Base-by-base conservation (phyloP, 2,113 vertebrate genomes). In the Nyctereutes procyonoides region DNA sequence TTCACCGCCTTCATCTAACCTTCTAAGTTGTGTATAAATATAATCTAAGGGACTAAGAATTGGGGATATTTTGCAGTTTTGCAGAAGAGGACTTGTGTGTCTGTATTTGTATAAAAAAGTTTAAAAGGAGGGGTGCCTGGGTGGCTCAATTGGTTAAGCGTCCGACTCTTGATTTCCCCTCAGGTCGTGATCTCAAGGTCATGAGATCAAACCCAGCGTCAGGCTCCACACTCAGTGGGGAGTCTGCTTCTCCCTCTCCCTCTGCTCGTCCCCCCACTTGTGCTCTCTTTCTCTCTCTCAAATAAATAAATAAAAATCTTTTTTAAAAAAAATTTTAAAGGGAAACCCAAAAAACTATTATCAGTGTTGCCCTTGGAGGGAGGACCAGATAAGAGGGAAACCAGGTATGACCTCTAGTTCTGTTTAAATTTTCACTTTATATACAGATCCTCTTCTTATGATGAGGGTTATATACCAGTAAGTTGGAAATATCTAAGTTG, bases 201-300 rank as follows among this genome's bases (percentile, higher is more conserved):
- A 3, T 9, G 43, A 48, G 73, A 16, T 76, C 7, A 15, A 48
- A 1, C 24, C 43, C 43, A 0, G 24, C 14, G 3, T 76, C 3
- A 1, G 24, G 73, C 43, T 16, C 38, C 24, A 24, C 14, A 15
- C 38, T 48, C 14, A 28, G 38, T 14, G 6, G 13, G 13, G 13
- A 48, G 24, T 8, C 24, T 14, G 73, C 14, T 76, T 51, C 73
- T 48, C 73, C 73, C 38, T 26, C 43, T 26, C 24, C 13, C 63
- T 65, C 10, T 76, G 11, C 35, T 22, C 13, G 3, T 76, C 73
- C 24, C 73, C 43, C 5, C 17, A 19, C 24, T 38, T 5, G 1
- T 73, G 71, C 0, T 0, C n/a, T 0, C 0, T 0, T 32, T 11
- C 69, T 11, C n/a, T 22, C 69, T 11, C 12, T 15, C 22, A 65